phyloP scores from a whole-genome alignment of 1,140 invertebrate genomes.

The Andricus grossulariae region DNA sequence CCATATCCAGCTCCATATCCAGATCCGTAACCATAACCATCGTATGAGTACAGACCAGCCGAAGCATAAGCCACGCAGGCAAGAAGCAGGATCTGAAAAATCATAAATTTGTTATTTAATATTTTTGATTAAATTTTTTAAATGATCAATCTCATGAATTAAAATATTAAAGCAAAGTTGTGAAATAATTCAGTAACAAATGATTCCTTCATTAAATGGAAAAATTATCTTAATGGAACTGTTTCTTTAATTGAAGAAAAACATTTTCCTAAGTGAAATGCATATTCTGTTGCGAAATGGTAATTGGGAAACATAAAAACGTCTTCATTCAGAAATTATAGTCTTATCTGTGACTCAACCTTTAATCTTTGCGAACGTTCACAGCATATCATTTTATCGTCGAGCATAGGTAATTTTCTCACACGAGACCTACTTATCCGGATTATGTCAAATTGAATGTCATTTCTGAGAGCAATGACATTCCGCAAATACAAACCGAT shows the following conservation, averaged over 20 bases:
- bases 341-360: not conserved
- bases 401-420: constrained; percentile 5
- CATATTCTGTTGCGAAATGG: not conserved
- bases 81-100: constrained; percentile 61
- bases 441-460: constrained; percentile 9
- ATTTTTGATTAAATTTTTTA: constrained; percentile 8
- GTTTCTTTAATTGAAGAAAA: too few relatives aligned
- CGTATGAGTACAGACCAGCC: constrained; percentile 62
- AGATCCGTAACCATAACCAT: constrained; percentile 52
- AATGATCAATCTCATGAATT: not conserved
- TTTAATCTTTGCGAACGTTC: not conserved
- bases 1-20: constrained; percentile 46
- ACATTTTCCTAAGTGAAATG: not conserved
- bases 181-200: too few relatives aligned
- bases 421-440: constrained; percentile 24
- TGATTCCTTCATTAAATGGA: too few relatives aligned
- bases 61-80: constrained; percentile 62
- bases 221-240: too few relatives aligned
- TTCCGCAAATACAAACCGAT: constrained; percentile 9
- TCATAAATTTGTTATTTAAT: constrained; percentile 32
- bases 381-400: constrained; percentile 7
- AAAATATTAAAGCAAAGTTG: too few relatives aligned
- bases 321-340: too few relatives aligned
- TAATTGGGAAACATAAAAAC: constrained; percentile 9
- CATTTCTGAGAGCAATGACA: constrained; percentile 20